A percentile compares a stretch with the other conserved stretches of the same genome.
phyloP scores from a whole-genome alignment of 2,113 vertebrate genomes.

The Chauna torquata region DNA sequence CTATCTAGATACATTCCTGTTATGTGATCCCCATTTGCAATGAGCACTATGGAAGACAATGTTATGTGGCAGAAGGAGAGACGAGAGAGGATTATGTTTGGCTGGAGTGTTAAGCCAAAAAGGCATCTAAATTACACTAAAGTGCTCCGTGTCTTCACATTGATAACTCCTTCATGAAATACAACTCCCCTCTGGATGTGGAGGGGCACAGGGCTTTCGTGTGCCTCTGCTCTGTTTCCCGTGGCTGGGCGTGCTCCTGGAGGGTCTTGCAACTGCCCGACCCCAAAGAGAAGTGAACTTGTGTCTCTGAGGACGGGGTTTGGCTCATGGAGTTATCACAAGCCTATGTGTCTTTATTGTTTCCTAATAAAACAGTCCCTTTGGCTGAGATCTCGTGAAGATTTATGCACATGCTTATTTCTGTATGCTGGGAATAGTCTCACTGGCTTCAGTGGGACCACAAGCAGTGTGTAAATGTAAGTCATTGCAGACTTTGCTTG shows the following conservation, averaged over 20 bases:
- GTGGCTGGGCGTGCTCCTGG: neutral
- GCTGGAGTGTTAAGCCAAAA: neutral
- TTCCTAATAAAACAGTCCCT: neutral
- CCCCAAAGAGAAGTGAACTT: neutral
- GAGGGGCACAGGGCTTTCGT: neutral
- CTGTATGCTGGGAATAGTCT: neutral
- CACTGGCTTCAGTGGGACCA: neutral
- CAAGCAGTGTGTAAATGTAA: neutral
- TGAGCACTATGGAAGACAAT: neutral
- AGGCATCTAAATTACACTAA: neutral
- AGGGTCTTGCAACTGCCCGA: neutral
- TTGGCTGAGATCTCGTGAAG: neutral
- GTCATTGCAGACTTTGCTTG: neutral
- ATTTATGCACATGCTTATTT: neutral
- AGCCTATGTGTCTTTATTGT: neutral
- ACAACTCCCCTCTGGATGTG: neutral
- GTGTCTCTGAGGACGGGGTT: neutral
- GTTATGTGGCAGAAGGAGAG: neutral
- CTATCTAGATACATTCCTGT: neutral
- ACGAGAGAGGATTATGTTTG: neutral
- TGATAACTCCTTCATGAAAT: neutral
- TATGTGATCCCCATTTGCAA: constrained; percentile 12
- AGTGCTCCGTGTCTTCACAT: neutral
- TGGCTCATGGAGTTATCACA: neutral
- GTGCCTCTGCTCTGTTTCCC: neutral